Conservation (phyloP, 2,797 vertebrate genomes). For the Crenuchus spilurus region DNA sequence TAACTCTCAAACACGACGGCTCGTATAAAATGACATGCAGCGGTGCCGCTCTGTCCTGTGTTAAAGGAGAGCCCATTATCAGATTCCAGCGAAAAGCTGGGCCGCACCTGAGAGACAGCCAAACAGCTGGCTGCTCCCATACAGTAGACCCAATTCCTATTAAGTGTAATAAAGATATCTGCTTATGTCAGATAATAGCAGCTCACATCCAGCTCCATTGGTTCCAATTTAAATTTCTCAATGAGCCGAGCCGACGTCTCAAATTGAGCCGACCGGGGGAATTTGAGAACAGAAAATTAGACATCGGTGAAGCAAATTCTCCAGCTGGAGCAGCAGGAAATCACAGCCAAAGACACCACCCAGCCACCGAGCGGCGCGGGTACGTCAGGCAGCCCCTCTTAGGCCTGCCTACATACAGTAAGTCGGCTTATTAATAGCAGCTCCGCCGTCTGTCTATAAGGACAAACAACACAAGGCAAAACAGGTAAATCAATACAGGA, state of each 20-base stretch:
- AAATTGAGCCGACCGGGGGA: constrained; percentile 80
- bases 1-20: not conserved
- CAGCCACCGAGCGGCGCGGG: constrained; percentile 22
- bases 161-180: constrained; percentile 82
- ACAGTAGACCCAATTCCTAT: constrained; percentile 74
- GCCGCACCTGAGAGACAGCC: constrained; percentile 66
- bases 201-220: constrained; percentile 77
- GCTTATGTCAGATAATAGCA: constrained; percentile 82
- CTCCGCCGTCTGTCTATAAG: constrained; percentile 61
- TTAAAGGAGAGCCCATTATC: constrained; percentile 50
- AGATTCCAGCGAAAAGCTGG: constrained; percentile 57
- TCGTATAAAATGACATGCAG: constrained; percentile 12
- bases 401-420: constrained; percentile 51
- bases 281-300: constrained; percentile 84
- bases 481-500: constrained; percentile 70
- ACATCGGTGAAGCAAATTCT: constrained; percentile 69
- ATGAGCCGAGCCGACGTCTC: constrained; percentile 78
- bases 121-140: constrained; percentile 62
- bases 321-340: constrained; percentile 73
- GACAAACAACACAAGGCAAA: constrained; percentile 65
- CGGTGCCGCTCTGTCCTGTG: not conserved
- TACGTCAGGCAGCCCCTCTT: constrained; percentile 12
- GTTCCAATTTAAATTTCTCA: constrained; percentile 85
- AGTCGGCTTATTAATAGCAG: constrained; percentile 74
- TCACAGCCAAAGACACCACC: constrained; percentile 47